Evolutionary conservation across 2,888 invertebrate species (phyloP).

Genomic region (Ecliptopera silaceata): DNA sequence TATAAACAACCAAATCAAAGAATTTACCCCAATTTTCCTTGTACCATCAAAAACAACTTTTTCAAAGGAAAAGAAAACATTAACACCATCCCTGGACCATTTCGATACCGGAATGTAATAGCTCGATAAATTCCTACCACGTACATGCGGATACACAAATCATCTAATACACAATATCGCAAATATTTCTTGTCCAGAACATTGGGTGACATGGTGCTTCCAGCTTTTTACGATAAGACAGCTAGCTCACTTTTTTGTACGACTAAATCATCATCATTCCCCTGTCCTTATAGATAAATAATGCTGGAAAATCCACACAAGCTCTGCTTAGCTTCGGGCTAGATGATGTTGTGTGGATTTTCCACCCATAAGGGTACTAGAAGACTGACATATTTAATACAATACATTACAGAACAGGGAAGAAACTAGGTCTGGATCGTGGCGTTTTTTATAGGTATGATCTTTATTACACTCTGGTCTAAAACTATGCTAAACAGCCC

Average conservation of each 20-base stretch:
- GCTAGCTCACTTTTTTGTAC: slow-evolving; percentile 12
- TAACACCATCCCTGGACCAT: slow-evolving; percentile 37
- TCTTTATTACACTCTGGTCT: too few relatives aligned
- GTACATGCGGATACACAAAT: slow-evolving; percentile 74
- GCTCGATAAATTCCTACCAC: slow-evolving; percentile 63
- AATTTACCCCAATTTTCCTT: slow-evolving; percentile 1
- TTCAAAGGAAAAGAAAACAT: slow-evolving; percentile 22
- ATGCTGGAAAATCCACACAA: too few relatives aligned
- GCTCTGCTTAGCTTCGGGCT: too few relatives aligned
- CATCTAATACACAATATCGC: slow-evolving; percentile 79
- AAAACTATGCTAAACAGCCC: too few relatives aligned
- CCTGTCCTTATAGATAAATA: too few relatives aligned
- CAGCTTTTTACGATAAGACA: slow-evolving; percentile 52
- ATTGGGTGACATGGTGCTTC: slow-evolving; percentile 70
- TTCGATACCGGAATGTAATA: slow-evolving; percentile 49
- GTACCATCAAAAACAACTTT: slow-evolving; percentile 7
- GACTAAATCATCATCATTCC: too few relatives aligned
- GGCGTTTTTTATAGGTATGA: too few relatives aligned
- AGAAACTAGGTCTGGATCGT: too few relatives aligned
- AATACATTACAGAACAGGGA: too few relatives aligned
- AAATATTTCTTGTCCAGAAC: slow-evolving; percentile 79
- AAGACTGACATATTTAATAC: too few relatives aligned
- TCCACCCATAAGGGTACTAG: too few relatives aligned
- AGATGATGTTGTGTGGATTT: too few relatives aligned
- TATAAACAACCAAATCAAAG: not conserved